These are phyloP conservation scores for Onchidella celtica DNA, from an alignment of 2,888 invertebrate genomes.

Conservation along the genomic window DNA sequence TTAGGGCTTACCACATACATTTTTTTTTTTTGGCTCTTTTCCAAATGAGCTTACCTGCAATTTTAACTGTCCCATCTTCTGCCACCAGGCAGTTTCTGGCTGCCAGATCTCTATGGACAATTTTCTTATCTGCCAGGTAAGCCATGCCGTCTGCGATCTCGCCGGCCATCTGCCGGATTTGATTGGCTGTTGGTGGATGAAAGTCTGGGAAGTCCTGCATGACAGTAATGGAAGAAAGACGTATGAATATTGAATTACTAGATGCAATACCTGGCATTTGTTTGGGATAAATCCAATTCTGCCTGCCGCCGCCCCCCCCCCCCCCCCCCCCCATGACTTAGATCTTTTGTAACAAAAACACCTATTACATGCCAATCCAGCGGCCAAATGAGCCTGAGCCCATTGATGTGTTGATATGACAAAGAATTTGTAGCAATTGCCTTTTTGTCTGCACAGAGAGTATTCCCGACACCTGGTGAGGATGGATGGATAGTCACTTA, in stretches of 20 bases:
- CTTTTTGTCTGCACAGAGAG: too few species aligned
- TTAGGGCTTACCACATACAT: too few species aligned
- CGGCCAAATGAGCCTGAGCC: too few species aligned
- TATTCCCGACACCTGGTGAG: too few species aligned
- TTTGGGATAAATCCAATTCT: too few species aligned
- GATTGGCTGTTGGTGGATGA: conserved; percentile 78
- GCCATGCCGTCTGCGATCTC: conserved; percentile 99
- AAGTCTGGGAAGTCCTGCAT: conserved; percentile 46
- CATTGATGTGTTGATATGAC: too few species aligned
- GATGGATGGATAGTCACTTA: too few species aligned
- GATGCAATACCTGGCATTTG: not conserved
- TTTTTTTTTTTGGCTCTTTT: too few species aligned
- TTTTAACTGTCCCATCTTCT: conserved; percentile 89
- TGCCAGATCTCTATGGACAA: conserved; percentile 88
- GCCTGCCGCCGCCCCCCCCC: too few species aligned
- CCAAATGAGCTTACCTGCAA: conserved; percentile 87
- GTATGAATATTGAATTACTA: not conserved
- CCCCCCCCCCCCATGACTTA: not conserved
- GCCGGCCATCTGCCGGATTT: conserved; percentile 82
- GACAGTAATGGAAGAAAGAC: not conserved
- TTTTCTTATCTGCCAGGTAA: conserved; percentile 93
- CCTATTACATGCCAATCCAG: too few species aligned
- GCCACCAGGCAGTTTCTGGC: conserved; percentile 96
- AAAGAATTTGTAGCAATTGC: too few species aligned
- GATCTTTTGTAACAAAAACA: not conserved